A percentile compares a stretch with the other conserved stretches of the same genome.
Evolutionary conservation across 1,140 invertebrate genomes (phyloP).

Genomic region (Catajapyx aquilonaris): DNA sequence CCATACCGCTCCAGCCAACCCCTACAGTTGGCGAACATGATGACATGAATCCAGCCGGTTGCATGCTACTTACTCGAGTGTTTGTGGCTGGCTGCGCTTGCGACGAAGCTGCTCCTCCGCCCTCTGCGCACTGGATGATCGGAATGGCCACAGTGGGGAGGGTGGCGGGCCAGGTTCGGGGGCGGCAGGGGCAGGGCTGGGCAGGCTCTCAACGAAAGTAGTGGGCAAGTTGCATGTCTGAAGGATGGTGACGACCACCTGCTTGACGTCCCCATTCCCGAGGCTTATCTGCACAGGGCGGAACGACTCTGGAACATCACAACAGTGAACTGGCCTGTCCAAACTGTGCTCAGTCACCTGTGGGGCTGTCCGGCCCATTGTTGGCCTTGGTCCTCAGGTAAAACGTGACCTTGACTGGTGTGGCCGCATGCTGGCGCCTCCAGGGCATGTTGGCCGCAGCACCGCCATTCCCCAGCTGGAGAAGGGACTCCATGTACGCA

Average conservation of each 20-base stretch:
- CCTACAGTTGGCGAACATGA: slow-evolving; percentile 29
- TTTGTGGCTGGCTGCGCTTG: slow-evolving; percentile 3
- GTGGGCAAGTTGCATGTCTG: slow-evolving; percentile 62
- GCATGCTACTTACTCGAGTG: too few species aligned
- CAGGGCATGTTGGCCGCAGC: too few species aligned
- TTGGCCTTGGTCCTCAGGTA: slow-evolving; percentile 26
- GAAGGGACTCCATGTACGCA: slow-evolving; percentile 51
- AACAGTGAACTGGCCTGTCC: too few species aligned
- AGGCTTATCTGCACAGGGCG: slow-evolving; percentile 48
- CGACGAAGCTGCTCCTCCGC: too few species aligned
- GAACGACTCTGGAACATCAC: slow-evolving; percentile 31
- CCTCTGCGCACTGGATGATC: too few species aligned
- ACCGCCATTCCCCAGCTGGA: too few species aligned
- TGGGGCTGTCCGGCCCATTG: not conserved
- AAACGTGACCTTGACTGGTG: slow-evolving; percentile 44
- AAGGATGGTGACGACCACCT: slow-evolving; percentile 53
- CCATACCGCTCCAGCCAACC: slow-evolving; percentile 42
- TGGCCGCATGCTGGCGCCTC: slow-evolving; percentile 30
- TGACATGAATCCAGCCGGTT: slow-evolving; percentile 24
- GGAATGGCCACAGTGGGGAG: too few species aligned
- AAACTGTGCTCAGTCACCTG: too few species aligned
- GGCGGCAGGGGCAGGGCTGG: too few species aligned
- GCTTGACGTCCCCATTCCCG: slow-evolving; percentile 39
- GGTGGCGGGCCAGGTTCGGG: too few species aligned
- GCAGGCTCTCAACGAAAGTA: too few species aligned